Base-by-base conservation (phyloP, 1,140 invertebrate species). In the Ceratosolen solmsi region DNA sequence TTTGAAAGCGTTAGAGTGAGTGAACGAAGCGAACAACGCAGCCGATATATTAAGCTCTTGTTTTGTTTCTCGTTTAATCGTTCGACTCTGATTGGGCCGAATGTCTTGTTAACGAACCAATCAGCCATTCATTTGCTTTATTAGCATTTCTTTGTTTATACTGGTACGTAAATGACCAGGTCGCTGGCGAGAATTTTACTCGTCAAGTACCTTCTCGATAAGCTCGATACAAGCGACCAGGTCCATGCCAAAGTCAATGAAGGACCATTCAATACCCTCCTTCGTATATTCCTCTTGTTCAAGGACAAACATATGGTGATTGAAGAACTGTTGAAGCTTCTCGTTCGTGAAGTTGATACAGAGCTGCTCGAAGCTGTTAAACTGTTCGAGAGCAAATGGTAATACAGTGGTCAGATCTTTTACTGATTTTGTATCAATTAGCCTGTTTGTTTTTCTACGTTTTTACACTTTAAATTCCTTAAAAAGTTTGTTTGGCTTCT, bases 281-380 rank as follows among this genome's bases (percentile, higher is more conserved):
- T 93, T 96, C 92, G 97, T 97, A 94, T 99, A 99, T 92, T 99
- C 98, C 93, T 98, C 97, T 95, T 98, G 97, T 94, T 99, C 98
- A 88, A 98, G 94, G 87, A 98, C 97, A 93, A 98, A 98, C 97
- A 98, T 99, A 95, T 98, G 97, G 92, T 98, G 97, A 93, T 98
- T 98, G 96, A 98, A 98, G 95, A 99, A 98, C 92, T 98, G 97
- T 93, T 98, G 97, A 86, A 99, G 94, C 92, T 98, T 97, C 94
- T 98, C 97, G 92, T 98, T 98, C 92, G 97, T 98, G 94, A 98
- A 98, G 94, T 99, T 98, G 95, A 99, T 99, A 94, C 98, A 97
- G 91, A 99, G 94, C 94, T 99, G 98, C 94, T 99, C 98, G 94
- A 99, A 99, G 92, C 97, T 97, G 95, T 99, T 99, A 94, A 94